Conservation (phyloP, 2,797 vertebrate genomes). For the Pelodytes ibericus region DNA sequence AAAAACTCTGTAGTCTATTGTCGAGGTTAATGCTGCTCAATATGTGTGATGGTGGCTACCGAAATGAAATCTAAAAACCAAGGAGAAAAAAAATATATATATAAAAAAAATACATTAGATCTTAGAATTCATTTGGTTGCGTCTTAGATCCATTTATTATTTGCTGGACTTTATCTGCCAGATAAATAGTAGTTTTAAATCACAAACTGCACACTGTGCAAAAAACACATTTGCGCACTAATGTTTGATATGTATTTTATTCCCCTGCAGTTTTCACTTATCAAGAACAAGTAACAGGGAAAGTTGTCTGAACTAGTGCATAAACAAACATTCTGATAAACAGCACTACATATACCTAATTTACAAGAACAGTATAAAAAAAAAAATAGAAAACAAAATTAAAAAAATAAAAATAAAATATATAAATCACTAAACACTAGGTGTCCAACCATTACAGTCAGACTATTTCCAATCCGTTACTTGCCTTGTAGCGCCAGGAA, state of each 20-base stretch:
- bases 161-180: not conserved
- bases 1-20: too few species aligned
- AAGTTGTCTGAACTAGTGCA: slow-evolving; percentile 88
- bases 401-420: slow-evolving; percentile 67
- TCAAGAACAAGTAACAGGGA: slow-evolving; percentile 91
- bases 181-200: not conserved
- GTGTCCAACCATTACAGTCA: slow-evolving; percentile 82
- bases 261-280: slow-evolving; percentile 90
- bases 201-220: slow-evolving; percentile 63
- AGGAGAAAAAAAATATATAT: not conserved
- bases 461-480: slow-evolving; percentile 88
- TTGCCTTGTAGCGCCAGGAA: slow-evolving; percentile 86
- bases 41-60: too few species aligned
- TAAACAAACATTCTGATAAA: slow-evolving; percentile 82
- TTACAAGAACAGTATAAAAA: slow-evolving; percentile 86
- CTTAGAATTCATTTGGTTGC: not conserved
- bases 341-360: slow-evolving; percentile 84
- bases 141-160: not conserved
- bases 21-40: too few species aligned
- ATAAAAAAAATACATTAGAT: not conserved
- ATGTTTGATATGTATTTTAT: slow-evolving; percentile 85
- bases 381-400: slow-evolving; percentile 78
- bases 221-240: slow-evolving; percentile 72
- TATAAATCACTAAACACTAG: slow-evolving; percentile 75
- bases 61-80: too few species aligned